Base-by-base conservation (phyloP, 2,888 invertebrate genomes). In the Hydrotaea diabolus region DNA sequence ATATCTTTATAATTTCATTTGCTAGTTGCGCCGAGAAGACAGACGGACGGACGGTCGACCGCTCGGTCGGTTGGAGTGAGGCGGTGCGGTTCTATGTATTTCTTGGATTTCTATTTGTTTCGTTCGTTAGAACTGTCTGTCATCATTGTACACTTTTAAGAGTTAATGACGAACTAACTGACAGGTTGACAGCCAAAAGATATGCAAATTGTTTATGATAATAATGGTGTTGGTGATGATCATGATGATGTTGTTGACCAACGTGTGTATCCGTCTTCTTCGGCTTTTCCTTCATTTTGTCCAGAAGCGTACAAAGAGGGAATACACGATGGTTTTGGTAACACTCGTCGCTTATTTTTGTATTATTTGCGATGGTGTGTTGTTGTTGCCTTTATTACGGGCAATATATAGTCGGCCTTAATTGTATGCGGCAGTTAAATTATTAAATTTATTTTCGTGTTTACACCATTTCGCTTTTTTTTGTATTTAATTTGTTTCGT, bases 81-180 rank as follows among this genome's bases (percentile, higher is more conserved):
- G 31, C 23, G 31, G 62, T 62, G 36, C 31, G 62, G 31, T 31
- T 9, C 39, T 39, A 4, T 31, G 9, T 31, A n/a, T 62, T 62
- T 9, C 36, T 62, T 62, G 31, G 15, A 36, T 62, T 69, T 69
- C 15, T 69, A 43, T 46, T 69, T 15, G 59, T 23, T 59, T 59
- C 26, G 39, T 39, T 66, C 74, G 74, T 74, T 71, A 62, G 69
- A 59, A 73, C 72, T 77, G 72, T 64, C 72, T 77, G 76, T 72
- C 64, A 73, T 80, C 71, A 75, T 62, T 62, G 71, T 71, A 59
- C 21, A 69, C 66, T 69, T 74, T 74, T 74, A 66, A 69, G 79
- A 69, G 79, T 80, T 80, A 80, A 80, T 80, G 79, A 80, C 74
- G 79, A 80, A 80, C 79, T 55, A 43, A 81, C 76, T 81, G 81